Conservation (phyloP, 2,888 invertebrate species). For the Sinelater perroti region DNA sequence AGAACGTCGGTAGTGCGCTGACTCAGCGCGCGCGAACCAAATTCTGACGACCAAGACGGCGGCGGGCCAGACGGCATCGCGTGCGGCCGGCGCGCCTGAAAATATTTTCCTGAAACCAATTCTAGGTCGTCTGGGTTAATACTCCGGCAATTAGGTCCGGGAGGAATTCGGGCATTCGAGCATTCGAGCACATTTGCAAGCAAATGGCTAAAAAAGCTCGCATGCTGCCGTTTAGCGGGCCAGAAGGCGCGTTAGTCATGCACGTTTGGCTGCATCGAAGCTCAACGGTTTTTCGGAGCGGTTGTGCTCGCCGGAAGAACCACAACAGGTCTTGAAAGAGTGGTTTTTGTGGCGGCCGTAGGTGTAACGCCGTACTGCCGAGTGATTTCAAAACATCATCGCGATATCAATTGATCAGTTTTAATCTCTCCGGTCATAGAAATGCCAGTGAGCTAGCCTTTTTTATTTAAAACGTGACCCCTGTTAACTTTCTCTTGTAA, state of each 20-base stretch:
- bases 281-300: conserved; percentile 6
- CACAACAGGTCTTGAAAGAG: not conserved
- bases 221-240: not conserved
- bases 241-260: conserved; percentile 7
- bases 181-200: conserved; percentile 10
- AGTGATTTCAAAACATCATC: no score
- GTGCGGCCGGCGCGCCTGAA: not conserved
- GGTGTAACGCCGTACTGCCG: no score
- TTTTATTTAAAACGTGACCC: no score
- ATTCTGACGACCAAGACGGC: no score
- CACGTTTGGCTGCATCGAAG: conserved; percentile 1
- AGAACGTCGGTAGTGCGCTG: no score
- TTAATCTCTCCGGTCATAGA: no score
- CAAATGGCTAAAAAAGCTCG: conserved; percentile 1
- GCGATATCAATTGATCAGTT: no score
- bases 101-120: conserved; percentile 5
- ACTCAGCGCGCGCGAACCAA: conserved; percentile 1
- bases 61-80: not conserved
- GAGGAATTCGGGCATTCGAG: conserved; percentile 9
- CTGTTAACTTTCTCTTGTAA: no score
- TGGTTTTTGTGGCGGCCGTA: no score
- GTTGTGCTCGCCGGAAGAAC: conserved; percentile 2
- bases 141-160: conserved; percentile 2
- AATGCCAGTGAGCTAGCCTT: no score
- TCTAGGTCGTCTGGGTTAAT: conserved; percentile 6